These are phyloP conservation scores for Plecturocebus donacophilus DNA, from an alignment of 2,113 vertebrate species.

Conservation along the genomic window DNA sequence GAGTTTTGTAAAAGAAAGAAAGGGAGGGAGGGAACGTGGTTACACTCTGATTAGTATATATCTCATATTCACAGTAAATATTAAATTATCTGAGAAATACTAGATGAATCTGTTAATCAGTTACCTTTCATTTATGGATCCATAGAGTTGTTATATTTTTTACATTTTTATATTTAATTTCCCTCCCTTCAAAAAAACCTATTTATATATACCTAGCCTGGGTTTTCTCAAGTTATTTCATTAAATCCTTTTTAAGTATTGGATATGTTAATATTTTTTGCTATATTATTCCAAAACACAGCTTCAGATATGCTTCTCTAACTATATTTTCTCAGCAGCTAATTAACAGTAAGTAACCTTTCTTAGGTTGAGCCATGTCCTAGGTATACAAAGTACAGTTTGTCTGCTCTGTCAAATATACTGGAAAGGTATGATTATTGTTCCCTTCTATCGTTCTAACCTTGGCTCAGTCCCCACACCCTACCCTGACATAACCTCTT, in stretches of 20 bases:
- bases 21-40: not conserved
- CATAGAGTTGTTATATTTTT: not conserved
- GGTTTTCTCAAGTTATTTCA: not conserved
- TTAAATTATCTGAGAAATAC: not conserved
- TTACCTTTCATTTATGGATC: not conserved
- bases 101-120: not conserved
- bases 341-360: not conserved
- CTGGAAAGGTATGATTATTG: not conserved
- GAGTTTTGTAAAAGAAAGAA: not conserved
- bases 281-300: not conserved
- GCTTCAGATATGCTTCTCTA: not conserved
- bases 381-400: not conserved
- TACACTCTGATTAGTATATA: not conserved
- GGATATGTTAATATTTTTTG: not conserved
- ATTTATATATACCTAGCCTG: not conserved
- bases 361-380: not conserved
- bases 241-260: not conserved
- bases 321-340: not conserved
- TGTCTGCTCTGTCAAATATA: constrained; percentile 17
- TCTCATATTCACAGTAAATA: not conserved
- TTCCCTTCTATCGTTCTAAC: not conserved
- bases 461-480: not conserved
- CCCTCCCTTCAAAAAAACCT: not conserved
- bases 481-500: not conserved
- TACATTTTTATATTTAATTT: not conserved